phyloP scores from a whole-genome alignment of 2,113 vertebrate genomes.

The Epinephelus cyanopodus region DNA sequence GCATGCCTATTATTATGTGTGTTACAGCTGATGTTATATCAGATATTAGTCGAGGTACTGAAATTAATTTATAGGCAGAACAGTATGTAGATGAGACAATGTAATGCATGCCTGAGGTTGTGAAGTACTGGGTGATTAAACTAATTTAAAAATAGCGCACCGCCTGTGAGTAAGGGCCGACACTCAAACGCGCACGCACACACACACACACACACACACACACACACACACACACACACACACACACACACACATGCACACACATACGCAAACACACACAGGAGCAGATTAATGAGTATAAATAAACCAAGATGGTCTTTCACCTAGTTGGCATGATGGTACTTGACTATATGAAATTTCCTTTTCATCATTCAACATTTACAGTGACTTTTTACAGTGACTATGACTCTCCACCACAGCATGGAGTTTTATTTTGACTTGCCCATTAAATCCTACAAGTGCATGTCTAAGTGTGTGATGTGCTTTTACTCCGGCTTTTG shows the following conservation, averaged over 20 bases:
- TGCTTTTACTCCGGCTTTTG: slow-evolving; percentile 23
- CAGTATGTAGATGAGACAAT: slow-evolving; percentile 63
- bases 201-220: neutral
- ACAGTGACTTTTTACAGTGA: slow-evolving; percentile 45
- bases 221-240: neutral
- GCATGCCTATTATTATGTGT: slow-evolving; percentile 22
- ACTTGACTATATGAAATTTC: slow-evolving; percentile 31
- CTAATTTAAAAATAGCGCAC: slow-evolving; percentile 65
- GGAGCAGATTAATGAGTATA: slow-evolving; percentile 43
- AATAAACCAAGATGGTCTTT: slow-evolving; percentile 45
- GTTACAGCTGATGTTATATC: slow-evolving; percentile 34
- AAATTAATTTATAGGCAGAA: slow-evolving; percentile 61
- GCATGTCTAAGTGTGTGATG: slow-evolving; percentile 38
- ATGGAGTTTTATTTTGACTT: slow-evolving; percentile 47
- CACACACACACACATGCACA: neutral
- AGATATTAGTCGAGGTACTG: slow-evolving; percentile 34
- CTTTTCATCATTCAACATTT: slow-evolving; percentile 43
- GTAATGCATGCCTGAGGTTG: slow-evolving; percentile 60
- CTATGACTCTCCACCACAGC: slow-evolving; percentile 8
- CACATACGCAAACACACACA: neutral
- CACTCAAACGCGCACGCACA: slow-evolving; percentile 35
- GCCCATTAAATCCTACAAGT: slow-evolving; percentile 49
- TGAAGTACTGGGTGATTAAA: slow-evolving; percentile 60
- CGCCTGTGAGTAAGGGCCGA: slow-evolving; percentile 7
- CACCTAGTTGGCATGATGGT: slow-evolving; percentile 17